Base-by-base conservation (phyloP, 2,888 invertebrate genomes). In the Amitus sp. region DNA sequence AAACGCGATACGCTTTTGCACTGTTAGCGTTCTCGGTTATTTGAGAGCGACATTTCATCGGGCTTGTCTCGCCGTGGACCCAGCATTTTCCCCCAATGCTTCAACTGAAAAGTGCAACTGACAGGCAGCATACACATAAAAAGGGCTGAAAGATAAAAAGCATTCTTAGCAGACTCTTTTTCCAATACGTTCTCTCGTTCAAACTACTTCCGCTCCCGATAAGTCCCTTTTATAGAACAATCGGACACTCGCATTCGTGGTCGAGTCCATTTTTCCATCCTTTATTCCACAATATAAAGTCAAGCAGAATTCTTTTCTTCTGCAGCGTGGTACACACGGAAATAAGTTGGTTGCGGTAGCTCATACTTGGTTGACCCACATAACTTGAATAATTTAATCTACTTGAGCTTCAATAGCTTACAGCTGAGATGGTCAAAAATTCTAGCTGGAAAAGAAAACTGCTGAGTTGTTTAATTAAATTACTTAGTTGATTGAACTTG, bases 81-180 rank as follows among this genome's bases (percentile, higher is more conserved):
- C 46, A 18, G 46, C 46, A 40, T 34, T 42, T 54, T 33, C 30
- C 33, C 47, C 34, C 20, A 55, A 55, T 48, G 48, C 40, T 55
- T 55, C 48, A 48, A 55, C 55, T 48, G 20, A 34, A 43, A 43
- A 55, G 43, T 20, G 48, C 34, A 39, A 42, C 48, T 48, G 48
- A 48, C 47, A 12, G 12, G 10, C n/a, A 33, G 33, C 33, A 12
- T 33, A 12, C 33, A n/a, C n/a, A n/a, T n/a, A n/a, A n/a, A n/a
- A n/a, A n/a, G n/a, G n/a, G 39, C 47, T 37, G 27, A 50, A 18
- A 50, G 51, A 62, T 54, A 62, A 58, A 57, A 62, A 62, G 39
- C 47, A 47, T 58, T 62, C 47, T 62, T 54, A 54, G 47, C 47
- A 18, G n/a, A 42, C 57, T 54, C 37, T 62, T 58, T 62, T 62